Percentiles rank a stretch among this genome's conserved stretches.
These are phyloP conservation scores for Pristionchus entomophagus DNA, from an alignment of 2,888 invertebrate species.

Conservation along the genomic window DNA sequence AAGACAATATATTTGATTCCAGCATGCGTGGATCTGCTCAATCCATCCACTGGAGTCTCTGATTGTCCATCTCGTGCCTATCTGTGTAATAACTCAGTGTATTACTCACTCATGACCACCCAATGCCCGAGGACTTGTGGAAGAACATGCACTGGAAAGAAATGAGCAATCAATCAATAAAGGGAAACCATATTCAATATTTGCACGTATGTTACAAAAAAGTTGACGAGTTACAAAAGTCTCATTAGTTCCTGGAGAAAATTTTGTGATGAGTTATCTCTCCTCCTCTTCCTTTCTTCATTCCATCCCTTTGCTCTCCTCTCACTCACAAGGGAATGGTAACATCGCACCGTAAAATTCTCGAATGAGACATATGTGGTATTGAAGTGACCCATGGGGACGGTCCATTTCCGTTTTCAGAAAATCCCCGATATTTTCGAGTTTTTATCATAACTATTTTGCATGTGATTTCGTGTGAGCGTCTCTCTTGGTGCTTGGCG, in stretches of 20 bases:
- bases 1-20: not conserved
- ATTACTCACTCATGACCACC: conserved; percentile 44
- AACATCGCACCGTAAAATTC: no score
- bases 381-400: no score
- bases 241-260: not conserved
- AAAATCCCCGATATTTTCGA: no score
- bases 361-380: no score
- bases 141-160: conserved; percentile 23
- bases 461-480: no score
- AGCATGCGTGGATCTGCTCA: conserved; percentile 43
- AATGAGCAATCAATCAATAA: conserved; percentile 33
- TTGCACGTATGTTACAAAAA: not conserved
- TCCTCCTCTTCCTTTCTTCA: not conserved
- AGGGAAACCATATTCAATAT: not conserved
- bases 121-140: conserved; percentile 45
- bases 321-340: no score
- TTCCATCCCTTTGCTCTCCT: not conserved
- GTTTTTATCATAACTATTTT: no score
- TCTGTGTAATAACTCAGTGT: conserved; percentile 40
- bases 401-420: no score
- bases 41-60: conserved; percentile 42
- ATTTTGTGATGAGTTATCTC: not conserved
- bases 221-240: not conserved
- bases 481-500: no score
- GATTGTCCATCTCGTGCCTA: conserved; percentile 41